phyloP scores from a whole-genome alignment of 2,888 invertebrate genomes.

The Diaperis boleti region DNA sequence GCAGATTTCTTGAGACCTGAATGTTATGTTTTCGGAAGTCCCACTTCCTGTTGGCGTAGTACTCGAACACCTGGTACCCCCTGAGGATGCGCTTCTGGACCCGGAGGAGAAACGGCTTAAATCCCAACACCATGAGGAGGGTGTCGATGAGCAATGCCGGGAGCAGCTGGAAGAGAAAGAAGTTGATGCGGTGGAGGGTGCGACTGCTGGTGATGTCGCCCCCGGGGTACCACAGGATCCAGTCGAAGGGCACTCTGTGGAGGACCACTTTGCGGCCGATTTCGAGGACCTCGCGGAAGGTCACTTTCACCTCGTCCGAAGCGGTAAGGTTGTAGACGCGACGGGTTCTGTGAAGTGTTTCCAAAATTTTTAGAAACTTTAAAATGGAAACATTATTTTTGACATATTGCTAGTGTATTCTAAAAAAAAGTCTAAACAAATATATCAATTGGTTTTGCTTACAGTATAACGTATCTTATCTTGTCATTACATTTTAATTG shows the following conservation, averaged over 20 bases:
- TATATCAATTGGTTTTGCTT: no score
- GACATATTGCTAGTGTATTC: neutral
- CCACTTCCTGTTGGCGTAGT: conserved; percentile 93
- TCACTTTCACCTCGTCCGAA: conserved; percentile 65
- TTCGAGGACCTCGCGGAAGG: conserved; percentile 88
- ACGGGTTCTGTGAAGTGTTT: conserved; percentile 71
- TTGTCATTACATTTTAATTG: no score
- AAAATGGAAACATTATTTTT: neutral
- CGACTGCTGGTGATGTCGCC: conserved; percentile 86
- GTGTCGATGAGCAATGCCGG: conserved; percentile 89
- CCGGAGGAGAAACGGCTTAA: conserved; percentile 78
- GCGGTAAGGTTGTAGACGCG: conserved; percentile 79
- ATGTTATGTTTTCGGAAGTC: conserved; percentile 77
- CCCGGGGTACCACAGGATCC: conserved; percentile 83
- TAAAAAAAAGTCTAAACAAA: no score
- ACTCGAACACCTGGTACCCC: conserved; percentile 88
- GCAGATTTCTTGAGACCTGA: conserved; percentile 22
- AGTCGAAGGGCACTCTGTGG: conserved; percentile 83
- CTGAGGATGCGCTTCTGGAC: conserved; percentile 85
- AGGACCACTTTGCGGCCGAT: conserved; percentile 80
- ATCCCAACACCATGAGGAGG: conserved; percentile 81
- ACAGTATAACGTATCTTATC: no score
- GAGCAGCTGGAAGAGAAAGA: conserved; percentile 87
- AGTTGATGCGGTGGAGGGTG: conserved; percentile 81
- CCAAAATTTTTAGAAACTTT: neutral